Evolutionary conservation across 2,888 invertebrate genomes (phyloP).

Genomic region (Acleris emargana): DNA sequence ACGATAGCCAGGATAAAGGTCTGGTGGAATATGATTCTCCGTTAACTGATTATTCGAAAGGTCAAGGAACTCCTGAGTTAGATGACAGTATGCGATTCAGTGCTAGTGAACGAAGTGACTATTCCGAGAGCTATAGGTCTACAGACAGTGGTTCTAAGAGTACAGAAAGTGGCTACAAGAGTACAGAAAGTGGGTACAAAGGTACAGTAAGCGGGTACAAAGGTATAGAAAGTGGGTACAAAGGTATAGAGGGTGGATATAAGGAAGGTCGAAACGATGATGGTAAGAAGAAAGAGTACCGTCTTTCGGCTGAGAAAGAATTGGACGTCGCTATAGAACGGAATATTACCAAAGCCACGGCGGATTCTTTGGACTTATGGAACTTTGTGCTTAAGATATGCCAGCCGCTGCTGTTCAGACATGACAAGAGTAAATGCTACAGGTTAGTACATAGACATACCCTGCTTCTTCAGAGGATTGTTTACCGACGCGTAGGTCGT

Average conservation of each 20-base stretch:
- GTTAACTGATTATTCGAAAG: slow-evolving; percentile 48
- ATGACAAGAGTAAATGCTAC: slow-evolving; percentile 75
- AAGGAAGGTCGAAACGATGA: slow-evolving; percentile 28
- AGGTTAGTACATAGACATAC: slow-evolving; percentile 55
- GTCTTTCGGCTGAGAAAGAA: slow-evolving; percentile 62
- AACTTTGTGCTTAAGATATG: slow-evolving; percentile 76
- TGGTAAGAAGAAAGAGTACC: slow-evolving; percentile 44
- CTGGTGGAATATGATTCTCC: slow-evolving; percentile 78
- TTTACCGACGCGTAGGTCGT: no score
- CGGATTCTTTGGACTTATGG: slow-evolving; percentile 74
- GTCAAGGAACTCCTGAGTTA: slow-evolving; percentile 64
- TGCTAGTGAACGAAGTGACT: slow-evolving; percentile 56
- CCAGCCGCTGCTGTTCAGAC: slow-evolving; percentile 73
- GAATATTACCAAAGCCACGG: slow-evolving; percentile 61
- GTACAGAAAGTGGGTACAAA: slow-evolving; percentile 55
- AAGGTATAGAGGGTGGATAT: slow-evolving; percentile 44
- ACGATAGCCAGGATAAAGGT: slow-evolving; percentile 66
- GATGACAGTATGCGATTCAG: slow-evolving; percentile 56
- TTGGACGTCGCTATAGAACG: slow-evolving; percentile 47
- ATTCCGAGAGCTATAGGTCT: slow-evolving; percentile 49
- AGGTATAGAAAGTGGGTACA: slow-evolving; percentile 39
- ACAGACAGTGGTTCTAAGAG: slow-evolving; percentile 52
- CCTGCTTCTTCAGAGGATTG: no score
- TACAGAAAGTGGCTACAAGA: slow-evolving; percentile 56
- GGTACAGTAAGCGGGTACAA: slow-evolving; percentile 46